phyloP scores from a whole-genome alignment of 2,888 invertebrate species.

The Xiphydria camelus region DNA sequence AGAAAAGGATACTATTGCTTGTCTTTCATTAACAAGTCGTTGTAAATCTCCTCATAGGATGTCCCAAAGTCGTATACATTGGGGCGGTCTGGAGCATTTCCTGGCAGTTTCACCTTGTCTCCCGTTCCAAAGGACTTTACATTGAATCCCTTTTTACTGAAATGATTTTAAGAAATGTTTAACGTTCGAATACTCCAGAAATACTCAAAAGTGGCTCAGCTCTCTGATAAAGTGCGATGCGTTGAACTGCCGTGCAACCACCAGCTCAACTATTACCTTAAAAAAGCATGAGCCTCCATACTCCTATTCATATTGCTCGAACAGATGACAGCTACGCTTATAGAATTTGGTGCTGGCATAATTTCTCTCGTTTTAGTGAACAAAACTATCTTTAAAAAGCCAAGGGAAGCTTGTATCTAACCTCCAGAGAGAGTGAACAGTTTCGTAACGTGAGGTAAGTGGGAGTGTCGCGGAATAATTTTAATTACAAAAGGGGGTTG shows the following conservation, averaged over 20 bases:
- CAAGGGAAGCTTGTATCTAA: no score
- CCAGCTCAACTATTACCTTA: constrained; percentile 62
- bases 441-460: no score
- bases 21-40: constrained; percentile 88
- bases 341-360: constrained; percentile 51
- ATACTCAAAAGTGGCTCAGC: neutral
- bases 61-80: constrained; percentile 97
- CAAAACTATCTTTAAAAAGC: no score
- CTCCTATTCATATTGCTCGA: constrained; percentile 99
- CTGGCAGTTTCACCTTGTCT: constrained; percentile 95
- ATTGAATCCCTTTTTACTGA: constrained; percentile 92
- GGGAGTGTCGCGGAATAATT: no score
- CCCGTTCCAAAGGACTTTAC: constrained; percentile 95
- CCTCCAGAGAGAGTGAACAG: no score
- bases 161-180: constrained; percentile 22
- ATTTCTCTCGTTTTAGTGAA: no score
- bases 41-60: constrained; percentile 94
- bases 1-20: constrained; percentile 78
- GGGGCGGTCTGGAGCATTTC: constrained; percentile 88
- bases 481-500: no score
- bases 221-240: neutral
- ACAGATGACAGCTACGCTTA: constrained; percentile 93
- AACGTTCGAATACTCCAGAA: neutral
- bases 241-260: neutral
- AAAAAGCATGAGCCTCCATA: constrained; percentile 98